Evolutionary conservation across 2,797 vertebrate genomes (phyloP), one percentile per base, ranked within the genome.

Genomic region (Hippocampus kuda): DNA sequence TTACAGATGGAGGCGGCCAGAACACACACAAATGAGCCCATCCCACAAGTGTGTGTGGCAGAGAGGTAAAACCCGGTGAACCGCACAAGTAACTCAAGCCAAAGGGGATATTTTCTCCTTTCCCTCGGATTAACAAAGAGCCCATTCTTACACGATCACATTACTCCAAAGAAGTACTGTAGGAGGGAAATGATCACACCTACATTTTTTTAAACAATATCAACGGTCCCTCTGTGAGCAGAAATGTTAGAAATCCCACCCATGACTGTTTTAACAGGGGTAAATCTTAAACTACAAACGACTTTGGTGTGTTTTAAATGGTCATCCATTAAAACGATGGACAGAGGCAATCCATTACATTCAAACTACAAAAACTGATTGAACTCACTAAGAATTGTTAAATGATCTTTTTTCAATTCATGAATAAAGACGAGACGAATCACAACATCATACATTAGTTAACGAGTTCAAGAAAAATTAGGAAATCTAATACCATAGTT

Each of bases 101-200:
- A 13, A 41, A 72, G 79, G 81, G 81, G 64, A 80, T 81, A 68
- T 79, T 76, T 84, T 66, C 53, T 65, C 54, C 68, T 72, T 70
- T 78, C 73, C 70, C 70, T 77, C 73, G 77, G 72, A 81, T 86
- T 86, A 86, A 88, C 85, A 88, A 89, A 84, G 83, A 78, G 68
- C 77, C 82, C 80, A 83, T 88, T 89, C 79, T 85, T 75, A 85
- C 73, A 73, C 82, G 84, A 88, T 89, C 85, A 83, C 73, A 86
- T 89, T 88, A 88, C 87, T 74, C 70, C 1, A 71, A 81, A 83
- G 81, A 75, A 75, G 69, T 41, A n/a, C n/a, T n/a, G n/a, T n/a
- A 13, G 56, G 70, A 70, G 75, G 68, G 72, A 79, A 81, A 82
- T 66, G 74, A 82, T 84, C 79, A 82, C 81, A 79, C 75, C 80